Base-by-base conservation (phyloP, 2,113 vertebrate species). In the Oryzias javanicus region DNA sequence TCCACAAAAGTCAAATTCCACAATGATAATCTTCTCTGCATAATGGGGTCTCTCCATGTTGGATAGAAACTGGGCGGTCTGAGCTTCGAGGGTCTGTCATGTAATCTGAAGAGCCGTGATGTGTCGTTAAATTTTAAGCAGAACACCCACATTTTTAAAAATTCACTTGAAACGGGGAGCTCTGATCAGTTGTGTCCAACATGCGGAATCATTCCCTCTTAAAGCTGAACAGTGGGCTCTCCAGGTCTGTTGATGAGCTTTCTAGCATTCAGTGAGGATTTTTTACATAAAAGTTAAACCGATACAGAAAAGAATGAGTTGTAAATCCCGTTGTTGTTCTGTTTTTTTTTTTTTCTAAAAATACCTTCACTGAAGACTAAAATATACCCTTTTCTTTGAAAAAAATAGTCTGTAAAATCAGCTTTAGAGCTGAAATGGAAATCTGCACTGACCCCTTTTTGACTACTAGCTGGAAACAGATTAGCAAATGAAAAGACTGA, bases 391-490 rank as follows among this genome's bases (percentile, higher is more conserved):
- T 62, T 29, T 59, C 66, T 61, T 75, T 40, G 3, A 62, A 85
- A 71, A 47, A 80, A 76, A 77, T 62, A 50, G 67, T 74, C 73
- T 52, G 52, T 85, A 86, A 88, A 80, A 70, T 67, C 72, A 60
- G 69, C 67, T 81, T 78, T 74, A 64, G 49, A 78, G 61, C 66
- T 80, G 76, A 74, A 86, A 72, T 73, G 65, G 64, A 83, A 84
- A 79, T 81, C 67, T 76, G 64, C 14, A 41, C 64, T 84, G 81
- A 85, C 87, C 85, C 79, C 19, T 15, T 75, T 84, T 66, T 64
- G 52, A 56, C 64, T 68, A 27, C 7, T 47, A 75, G 55, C 63
- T 74, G 52, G 41, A 73, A 78, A 72, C 54, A 55, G 55, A 83
- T 55, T 49, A 82, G 70, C 46, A 52, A 64, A 79, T 53, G 65